Evolutionary conservation across 2,888 invertebrate genomes (phyloP).

Genomic region (Agonopterix subpropinquella): DNA sequence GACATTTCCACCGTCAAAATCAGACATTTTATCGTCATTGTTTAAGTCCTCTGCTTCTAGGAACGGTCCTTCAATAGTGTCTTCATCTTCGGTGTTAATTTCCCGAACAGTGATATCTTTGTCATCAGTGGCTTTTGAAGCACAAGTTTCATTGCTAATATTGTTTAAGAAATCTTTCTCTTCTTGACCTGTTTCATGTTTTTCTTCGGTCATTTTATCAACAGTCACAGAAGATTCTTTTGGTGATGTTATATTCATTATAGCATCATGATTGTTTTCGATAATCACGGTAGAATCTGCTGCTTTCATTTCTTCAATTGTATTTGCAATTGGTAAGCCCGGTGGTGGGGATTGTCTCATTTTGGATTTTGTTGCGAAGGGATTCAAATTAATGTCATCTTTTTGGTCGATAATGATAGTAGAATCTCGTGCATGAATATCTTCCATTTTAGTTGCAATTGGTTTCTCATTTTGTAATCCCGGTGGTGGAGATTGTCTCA

Average conservation of each 20-base stretch:
- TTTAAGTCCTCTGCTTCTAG: constrained; percentile 46
- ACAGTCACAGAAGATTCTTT: neutral
- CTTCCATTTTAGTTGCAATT: constrained; percentile 13
- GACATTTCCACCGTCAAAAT: constrained; percentile 27
- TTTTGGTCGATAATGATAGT: neutral
- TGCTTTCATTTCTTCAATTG: neutral
- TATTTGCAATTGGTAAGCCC: constrained; percentile 3
- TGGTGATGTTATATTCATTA: neutral
- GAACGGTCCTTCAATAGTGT: constrained; percentile 63
- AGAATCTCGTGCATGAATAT: too few species aligned
- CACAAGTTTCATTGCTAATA: constrained; percentile 29
- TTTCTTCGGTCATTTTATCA: constrained; percentile 11
- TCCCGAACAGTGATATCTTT: constrained; percentile 42
- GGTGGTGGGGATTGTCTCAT: constrained; percentile 18
- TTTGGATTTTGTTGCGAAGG: constrained; percentile 23
- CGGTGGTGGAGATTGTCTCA: constrained; percentile 34
- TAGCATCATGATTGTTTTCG: neutral
- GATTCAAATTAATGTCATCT: constrained; percentile 13
- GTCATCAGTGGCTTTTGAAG: constrained; percentile 38
- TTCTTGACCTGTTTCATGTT: constrained; percentile 27
- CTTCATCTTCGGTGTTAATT: constrained; percentile 61
- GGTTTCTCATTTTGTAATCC: constrained; percentile 19
- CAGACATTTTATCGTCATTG: constrained; percentile 29
- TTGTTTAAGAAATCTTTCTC: constrained; percentile 20
- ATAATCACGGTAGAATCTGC: neutral